These are phyloP conservation scores for Xylocampa areola DNA, from an alignment of 2,888 invertebrate species.

Conservation along the genomic window DNA sequence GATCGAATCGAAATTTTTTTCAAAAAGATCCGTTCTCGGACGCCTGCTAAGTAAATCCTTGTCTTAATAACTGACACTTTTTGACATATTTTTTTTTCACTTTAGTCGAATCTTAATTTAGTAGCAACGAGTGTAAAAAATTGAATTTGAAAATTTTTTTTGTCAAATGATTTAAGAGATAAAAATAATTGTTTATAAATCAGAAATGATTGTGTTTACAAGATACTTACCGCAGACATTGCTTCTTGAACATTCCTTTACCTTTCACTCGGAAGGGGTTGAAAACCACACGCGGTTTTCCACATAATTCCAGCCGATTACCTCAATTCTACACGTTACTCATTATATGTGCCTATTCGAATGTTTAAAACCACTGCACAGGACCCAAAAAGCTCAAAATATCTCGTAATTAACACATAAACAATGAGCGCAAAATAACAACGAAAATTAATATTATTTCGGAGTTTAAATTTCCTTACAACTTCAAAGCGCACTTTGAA, in stretches of 20 bases:
- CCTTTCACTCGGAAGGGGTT: conserved; percentile 24
- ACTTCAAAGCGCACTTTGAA: conserved; percentile 29
- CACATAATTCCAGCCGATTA: conserved; percentile 29
- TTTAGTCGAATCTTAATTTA: too few relatives aligned
- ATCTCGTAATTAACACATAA: conserved; percentile 9
- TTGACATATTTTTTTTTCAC: too few relatives aligned
- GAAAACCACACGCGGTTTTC: conserved; percentile 34
- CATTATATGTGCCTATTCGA: conserved; percentile 15
- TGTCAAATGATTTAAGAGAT: too few relatives aligned
- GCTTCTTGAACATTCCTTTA: conserved; percentile 32
- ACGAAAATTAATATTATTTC: conserved; percentile 24
- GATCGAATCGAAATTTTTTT: too few relatives aligned
- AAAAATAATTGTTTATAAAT: not conserved
- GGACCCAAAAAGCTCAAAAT: conserved; percentile 1
- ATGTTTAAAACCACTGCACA: conserved; percentile 8
- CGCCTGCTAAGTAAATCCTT: too few relatives aligned
- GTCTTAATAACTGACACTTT: too few relatives aligned
- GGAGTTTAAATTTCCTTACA: conserved; percentile 11
- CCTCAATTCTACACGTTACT: conserved; percentile 30
- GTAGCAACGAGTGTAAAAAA: too few relatives aligned
- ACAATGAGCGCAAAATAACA: conserved; percentile 17
- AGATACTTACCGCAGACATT: conserved; percentile 28
- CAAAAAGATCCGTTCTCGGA: too few relatives aligned
- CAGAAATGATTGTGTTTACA: conserved; percentile 43
- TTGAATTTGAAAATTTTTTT: too few relatives aligned